A percentile compares a stretch with the other conserved stretches of the same genome.
phyloP scores from a whole-genome alignment of 2,888 invertebrate species.

The Epistrophe grossulariae region DNA sequence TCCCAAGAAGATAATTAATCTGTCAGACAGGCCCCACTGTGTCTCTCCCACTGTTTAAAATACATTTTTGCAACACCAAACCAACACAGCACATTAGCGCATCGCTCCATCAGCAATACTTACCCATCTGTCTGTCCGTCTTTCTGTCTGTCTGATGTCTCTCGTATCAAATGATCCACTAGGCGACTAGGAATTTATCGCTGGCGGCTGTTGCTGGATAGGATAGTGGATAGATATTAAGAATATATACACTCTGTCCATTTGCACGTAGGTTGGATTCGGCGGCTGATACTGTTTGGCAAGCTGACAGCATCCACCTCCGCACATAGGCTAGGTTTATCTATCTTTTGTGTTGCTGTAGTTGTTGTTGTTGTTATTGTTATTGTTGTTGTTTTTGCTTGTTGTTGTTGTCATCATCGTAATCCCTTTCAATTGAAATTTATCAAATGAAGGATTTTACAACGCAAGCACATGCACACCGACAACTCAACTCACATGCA shows the following conservation, averaged over 20 bases:
- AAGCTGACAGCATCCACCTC: constrained; percentile 72
- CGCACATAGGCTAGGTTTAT: constrained; percentile 42
- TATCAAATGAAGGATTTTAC: constrained; percentile 72
- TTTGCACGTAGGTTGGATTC: constrained; percentile 70
- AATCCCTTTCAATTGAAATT: constrained; percentile 73
- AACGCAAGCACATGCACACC: constrained; percentile 58
- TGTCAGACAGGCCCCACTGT: constrained; percentile 11
- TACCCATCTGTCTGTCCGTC: constrained; percentile 68
- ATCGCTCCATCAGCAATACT: constrained; percentile 71
- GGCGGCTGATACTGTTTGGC: constrained; percentile 70
- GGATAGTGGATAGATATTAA: constrained; percentile 11
- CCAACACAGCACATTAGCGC: constrained; percentile 62
- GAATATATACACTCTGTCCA: constrained; percentile 48
- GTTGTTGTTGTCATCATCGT: constrained; percentile 68
- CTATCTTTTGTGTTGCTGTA: constrained; percentile 18
- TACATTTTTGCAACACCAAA: constrained; percentile 11
- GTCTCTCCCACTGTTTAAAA: constrained; percentile 15
- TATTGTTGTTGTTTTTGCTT: constrained; percentile 48
- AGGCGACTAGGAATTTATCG: constrained; percentile 67
- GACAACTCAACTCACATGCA: neutral
- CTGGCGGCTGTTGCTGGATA: constrained; percentile 45
- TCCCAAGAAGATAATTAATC: too few relatives aligned
- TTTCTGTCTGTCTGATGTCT: constrained; percentile 41
- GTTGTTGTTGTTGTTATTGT: neutral
- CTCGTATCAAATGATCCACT: constrained; percentile 68